Evolutionary conservation across 92 coral and sea anemone genomes (phyloP).

Genomic region (Epizoanthus fatuus): DNA sequence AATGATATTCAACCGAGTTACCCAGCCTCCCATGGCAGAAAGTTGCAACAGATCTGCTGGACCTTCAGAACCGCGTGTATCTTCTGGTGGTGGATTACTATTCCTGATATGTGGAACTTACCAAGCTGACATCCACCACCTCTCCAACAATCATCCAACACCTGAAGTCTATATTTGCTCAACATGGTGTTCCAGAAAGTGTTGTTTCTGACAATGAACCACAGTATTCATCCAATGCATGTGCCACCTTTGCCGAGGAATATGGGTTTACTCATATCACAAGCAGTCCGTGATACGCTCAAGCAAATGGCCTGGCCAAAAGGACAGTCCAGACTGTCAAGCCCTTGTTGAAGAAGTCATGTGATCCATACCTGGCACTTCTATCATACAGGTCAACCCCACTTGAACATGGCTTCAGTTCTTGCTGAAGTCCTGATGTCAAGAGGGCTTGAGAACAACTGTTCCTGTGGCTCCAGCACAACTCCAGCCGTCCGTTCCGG

Average conservation of each 20-base stretch:
- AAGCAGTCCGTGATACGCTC: conserved; percentile 39
- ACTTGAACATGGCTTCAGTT: conserved; percentile 47
- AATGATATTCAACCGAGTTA: conserved; percentile 28
- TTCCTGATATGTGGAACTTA: conserved; percentile 56
- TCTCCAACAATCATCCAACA: conserved; percentile 10
- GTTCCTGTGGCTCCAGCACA: conserved; percentile 15
- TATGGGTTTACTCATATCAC: conserved; percentile 50
- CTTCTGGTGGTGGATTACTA: conserved; percentile 56
- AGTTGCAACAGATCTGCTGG: conserved; percentile 45
- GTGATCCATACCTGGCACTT: conserved; percentile 53
- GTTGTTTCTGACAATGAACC: conserved; percentile 40
- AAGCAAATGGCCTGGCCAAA: conserved; percentile 48
- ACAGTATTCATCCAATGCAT: conserved; percentile 33
- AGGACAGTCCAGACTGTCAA: conserved; percentile 51
- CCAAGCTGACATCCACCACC: conserved; percentile 36
- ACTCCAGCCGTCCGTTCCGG: conserved; percentile 51
- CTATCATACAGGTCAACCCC: conserved; percentile 56
- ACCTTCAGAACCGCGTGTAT: neutral
- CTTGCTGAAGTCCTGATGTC: conserved; percentile 55
- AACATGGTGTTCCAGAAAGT: conserved; percentile 47
- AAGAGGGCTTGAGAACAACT: conserved; percentile 35
- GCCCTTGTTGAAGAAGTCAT: conserved; percentile 45
- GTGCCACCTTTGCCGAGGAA: conserved; percentile 22
- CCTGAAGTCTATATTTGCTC: conserved; percentile 27
- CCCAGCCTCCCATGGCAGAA: conserved; percentile 57